Evolutionary conservation across 2,797 vertebrate species (phyloP), one percentile per base, ranked within the genome.

Genomic region (Tolypeutes matacus): DNA sequence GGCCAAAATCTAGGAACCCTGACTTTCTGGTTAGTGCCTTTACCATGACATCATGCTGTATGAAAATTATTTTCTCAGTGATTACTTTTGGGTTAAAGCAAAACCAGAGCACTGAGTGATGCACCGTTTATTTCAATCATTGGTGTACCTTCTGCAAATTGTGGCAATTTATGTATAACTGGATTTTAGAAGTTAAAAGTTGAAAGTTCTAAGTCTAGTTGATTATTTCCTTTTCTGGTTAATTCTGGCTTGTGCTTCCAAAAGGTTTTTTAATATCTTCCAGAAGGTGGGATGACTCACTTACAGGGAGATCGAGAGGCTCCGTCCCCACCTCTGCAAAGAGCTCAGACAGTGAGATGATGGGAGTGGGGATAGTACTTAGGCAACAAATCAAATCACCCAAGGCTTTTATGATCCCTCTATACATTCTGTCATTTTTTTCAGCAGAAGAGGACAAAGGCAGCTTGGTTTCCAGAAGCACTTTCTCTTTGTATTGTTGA

Each of bases 361-460:
- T 75, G 36, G 18, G 53, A 14, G 23, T 27, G 20, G 39, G 2
- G 12, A 77, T 91, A 87, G 91, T 82, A 83, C n/a, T 89, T 95
- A 42, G 72, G 36, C 56, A 89, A 73, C 73, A 62, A 94, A 69
- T 95, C 53, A 93, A 62, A 64, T 93, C 29, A 25, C n/a, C 60
- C 34, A 89, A 86, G 81, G 70, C 67, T 87, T 97, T 93, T 89
- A 56, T 91, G 86, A 92, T 89, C 13, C n/a, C 9, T 60, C 25
- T 81, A 49, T 89, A 65, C 49, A 76, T 64, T 91, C 34, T 87
- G 86, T 88, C 70, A 69, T 95, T 96, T 95, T 53, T 49, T 92
- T 39, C 29, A 93, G 65, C 42, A 89, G 42, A 80, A 67, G 89
- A 91, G 23, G 20, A 92, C 64, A 92, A 97, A 91, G 49, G 25